phyloP scores from a whole-genome alignment of 64 coral and sea anemone genomes.

The Anthopleura sola region DNA sequence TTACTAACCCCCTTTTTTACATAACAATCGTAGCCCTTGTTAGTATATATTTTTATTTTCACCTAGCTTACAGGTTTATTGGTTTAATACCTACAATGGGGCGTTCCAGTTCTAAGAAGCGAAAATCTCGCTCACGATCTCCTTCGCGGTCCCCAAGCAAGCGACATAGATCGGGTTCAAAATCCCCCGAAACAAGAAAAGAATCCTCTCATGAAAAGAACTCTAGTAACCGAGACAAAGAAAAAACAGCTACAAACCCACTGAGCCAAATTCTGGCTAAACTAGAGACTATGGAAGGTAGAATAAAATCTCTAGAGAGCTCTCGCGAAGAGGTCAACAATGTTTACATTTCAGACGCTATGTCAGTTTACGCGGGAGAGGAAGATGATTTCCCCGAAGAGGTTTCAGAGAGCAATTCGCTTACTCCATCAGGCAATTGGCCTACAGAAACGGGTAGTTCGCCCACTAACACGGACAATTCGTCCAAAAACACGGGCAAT shows the following conservation, averaged over 20 bases:
- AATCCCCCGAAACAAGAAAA: background rate
- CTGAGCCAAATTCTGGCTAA: constrained; percentile 4
- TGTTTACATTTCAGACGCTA: background rate
- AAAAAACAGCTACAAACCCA: background rate
- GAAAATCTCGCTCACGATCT: background rate
- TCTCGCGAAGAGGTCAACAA: background rate
- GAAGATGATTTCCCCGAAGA: background rate
- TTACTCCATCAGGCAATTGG: background rate
- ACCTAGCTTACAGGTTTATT: no score
- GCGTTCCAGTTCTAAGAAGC: background rate
- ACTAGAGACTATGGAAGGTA: background rate
- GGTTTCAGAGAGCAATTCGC: background rate
- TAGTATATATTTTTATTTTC: no score
- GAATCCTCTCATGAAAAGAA: background rate
- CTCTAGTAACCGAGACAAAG: background rate
- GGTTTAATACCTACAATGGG: background rate
- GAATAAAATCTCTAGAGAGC: background rate
- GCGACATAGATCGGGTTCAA: background rate
- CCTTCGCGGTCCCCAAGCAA: background rate
- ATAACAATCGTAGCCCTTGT: no score
- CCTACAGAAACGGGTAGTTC: no score
- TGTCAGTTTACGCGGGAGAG: background rate
- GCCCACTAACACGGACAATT: background rate
- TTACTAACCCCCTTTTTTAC: no score
- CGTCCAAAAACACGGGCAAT: no score